A percentile compares a stretch with the other conserved stretches of the same genome.
Conservation (phyloP, 1,140 invertebrate genomes). For the Drosophila subobscura region DNA sequence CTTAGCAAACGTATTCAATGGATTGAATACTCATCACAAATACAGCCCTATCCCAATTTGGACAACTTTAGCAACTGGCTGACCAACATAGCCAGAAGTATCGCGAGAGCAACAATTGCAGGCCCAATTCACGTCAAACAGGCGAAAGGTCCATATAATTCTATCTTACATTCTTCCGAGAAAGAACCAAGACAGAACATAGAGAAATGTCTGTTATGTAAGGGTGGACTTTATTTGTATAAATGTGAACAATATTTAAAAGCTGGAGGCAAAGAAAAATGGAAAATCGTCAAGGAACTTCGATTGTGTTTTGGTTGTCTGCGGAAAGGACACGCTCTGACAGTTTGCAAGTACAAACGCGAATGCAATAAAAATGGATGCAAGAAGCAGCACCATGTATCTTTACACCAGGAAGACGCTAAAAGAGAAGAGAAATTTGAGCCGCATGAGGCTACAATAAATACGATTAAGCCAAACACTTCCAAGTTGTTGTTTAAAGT, state of each 20-base stretch:
- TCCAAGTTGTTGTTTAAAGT: not conserved
- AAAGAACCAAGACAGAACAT: not conserved
- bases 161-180: not conserved
- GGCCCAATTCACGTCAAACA: no score
- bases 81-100: not conserved
- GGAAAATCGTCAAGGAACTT: no score
- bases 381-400: not conserved
- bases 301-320: no score
- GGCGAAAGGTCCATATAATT: not conserved
- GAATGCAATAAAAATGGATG: not conserved
- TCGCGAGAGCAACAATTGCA: not conserved
- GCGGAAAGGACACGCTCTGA: no score
- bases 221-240: no score
- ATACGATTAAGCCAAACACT: not conserved
- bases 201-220: not conserved
- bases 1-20: constrained; percentile 11
- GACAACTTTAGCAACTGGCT: constrained; percentile 12
- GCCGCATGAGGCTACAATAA: not conserved
- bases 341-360: not conserved
- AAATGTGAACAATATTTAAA: no score
- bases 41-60: constrained; percentile 8
- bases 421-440: not conserved
- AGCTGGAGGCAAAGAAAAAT: no score
- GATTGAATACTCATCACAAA: not conserved
- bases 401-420: not conserved